phyloP scores from a whole-genome alignment of 2,797 vertebrate genomes.

The Oryzias dopingdopingensis region DNA sequence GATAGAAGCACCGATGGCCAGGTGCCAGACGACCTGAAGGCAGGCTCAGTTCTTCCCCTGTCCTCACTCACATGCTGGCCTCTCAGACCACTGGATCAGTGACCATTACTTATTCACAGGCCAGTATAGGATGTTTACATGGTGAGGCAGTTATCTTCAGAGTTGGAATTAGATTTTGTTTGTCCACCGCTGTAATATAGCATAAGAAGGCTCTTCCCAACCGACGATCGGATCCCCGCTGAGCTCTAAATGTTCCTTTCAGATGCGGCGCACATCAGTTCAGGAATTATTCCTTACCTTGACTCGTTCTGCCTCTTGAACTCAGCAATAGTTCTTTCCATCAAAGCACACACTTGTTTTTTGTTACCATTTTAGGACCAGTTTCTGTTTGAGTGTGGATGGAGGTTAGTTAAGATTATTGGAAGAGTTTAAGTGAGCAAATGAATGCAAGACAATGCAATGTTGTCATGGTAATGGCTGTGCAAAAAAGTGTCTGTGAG shows the following conservation, averaged over 20 bases:
- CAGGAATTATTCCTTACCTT: slow-evolving; percentile 55
- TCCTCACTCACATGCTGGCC: slow-evolving; percentile 9
- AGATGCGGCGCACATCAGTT: slow-evolving; percentile 49
- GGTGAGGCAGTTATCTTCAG: slow-evolving; percentile 10
- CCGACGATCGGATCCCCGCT: slow-evolving; percentile 2
- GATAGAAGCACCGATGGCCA: slow-evolving; percentile 39
- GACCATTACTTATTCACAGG: slow-evolving; percentile 40
- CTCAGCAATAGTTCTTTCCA: background rate
- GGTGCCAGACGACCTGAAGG: slow-evolving; percentile 49
- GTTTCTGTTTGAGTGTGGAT: no score
- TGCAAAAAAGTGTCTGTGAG: no score
- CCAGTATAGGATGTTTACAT: slow-evolving; percentile 5
- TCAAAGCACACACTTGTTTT: no score
- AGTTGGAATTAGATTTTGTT: background rate
- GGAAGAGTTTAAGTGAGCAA: no score
- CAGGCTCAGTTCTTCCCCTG: slow-evolving; percentile 27
- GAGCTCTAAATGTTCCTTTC: slow-evolving; percentile 52
- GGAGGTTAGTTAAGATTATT: no score
- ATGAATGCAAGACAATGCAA: no score
- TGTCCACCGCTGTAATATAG: no score
- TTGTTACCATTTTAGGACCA: no score
- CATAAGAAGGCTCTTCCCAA: no score
- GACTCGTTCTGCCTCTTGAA: slow-evolving; percentile 45
- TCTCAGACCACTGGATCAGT: slow-evolving; percentile 44
- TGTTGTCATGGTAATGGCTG: no score